Evolutionary conservation across 2,888 invertebrate genomes (phyloP).

Genomic region (Cylloceria caligata): DNA sequence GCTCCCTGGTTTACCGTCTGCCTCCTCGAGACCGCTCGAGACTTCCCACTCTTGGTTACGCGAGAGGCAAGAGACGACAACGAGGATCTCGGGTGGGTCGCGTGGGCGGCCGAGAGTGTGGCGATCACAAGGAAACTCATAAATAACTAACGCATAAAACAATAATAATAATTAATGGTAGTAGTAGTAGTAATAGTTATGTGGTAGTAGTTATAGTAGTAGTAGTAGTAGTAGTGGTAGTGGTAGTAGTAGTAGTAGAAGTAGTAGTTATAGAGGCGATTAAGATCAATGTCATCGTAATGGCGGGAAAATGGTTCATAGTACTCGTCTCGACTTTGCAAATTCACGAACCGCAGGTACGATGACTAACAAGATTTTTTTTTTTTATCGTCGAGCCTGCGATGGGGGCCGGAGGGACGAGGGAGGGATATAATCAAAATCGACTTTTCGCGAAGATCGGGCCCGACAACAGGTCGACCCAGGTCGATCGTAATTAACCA

Average conservation of each 20-base stretch:
- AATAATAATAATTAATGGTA: slow-evolving; percentile 71
- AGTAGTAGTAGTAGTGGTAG: slow-evolving; percentile 55
- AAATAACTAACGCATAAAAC: slow-evolving; percentile 80
- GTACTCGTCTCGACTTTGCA: slow-evolving; percentile 30
- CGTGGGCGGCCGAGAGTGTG: slow-evolving; percentile 77
- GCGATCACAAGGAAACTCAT: slow-evolving; percentile 77
- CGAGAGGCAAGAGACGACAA: slow-evolving; percentile 55
- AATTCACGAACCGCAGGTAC: background rate
- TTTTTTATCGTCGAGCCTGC: slow-evolving; percentile 10
- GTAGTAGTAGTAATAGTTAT: slow-evolving; percentile 47
- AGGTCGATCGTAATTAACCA: slow-evolving; percentile 36
- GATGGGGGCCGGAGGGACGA: slow-evolving; percentile 25
- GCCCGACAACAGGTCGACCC: slow-evolving; percentile 10
- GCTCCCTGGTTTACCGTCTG: slow-evolving; percentile 43
- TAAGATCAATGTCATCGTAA: slow-evolving; percentile 74
- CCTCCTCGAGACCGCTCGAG: slow-evolving; percentile 64
- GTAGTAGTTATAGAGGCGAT: slow-evolving; percentile 68
- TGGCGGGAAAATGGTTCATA: slow-evolving; percentile 67
- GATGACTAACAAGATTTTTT: background rate
- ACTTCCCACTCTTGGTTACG: slow-evolving; percentile 63
- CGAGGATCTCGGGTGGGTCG: slow-evolving; percentile 60
- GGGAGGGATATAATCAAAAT: slow-evolving; percentile 52
- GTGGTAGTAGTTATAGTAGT: slow-evolving; percentile 51
- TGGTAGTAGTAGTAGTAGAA: slow-evolving; percentile 67
- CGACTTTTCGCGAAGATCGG: slow-evolving; percentile 58